Conservation (phyloP, 2,113 vertebrate species). For the Cygnus atratus region DNA sequence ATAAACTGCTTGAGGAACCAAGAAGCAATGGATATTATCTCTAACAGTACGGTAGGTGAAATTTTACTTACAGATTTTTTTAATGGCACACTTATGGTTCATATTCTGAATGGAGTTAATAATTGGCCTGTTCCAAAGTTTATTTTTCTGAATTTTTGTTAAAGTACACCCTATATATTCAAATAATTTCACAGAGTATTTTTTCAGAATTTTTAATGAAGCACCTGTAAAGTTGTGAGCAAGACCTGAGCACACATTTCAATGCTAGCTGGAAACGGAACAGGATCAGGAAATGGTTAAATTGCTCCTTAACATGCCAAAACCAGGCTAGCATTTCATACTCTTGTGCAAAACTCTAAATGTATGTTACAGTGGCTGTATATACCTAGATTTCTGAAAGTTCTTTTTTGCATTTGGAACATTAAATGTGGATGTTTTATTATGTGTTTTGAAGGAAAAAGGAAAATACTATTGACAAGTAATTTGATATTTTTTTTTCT, state of each 20-base stretch:
- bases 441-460: background rate
- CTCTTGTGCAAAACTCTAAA: background rate
- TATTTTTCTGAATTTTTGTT: background rate
- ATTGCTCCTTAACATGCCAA: background rate
- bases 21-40: background rate
- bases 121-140: background rate
- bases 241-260: background rate
- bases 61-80: background rate
- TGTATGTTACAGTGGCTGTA: background rate
- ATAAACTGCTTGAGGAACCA: constrained; percentile 23
- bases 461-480: background rate
- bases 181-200: background rate
- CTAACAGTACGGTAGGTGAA: background rate
- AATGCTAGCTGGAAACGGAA: background rate
- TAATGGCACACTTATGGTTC: background rate
- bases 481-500: background rate
- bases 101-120: background rate
- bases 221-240: background rate
- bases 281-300: background rate
- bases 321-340: background rate
- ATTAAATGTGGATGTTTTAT: background rate
- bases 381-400: background rate
- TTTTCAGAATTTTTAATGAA: background rate
- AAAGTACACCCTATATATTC: background rate
- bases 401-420: background rate